Evolutionary conservation across 2,888 invertebrate species (phyloP), one percentile per base, ranked within the genome.

Genomic region (Orchesellides sinensis): DNA sequence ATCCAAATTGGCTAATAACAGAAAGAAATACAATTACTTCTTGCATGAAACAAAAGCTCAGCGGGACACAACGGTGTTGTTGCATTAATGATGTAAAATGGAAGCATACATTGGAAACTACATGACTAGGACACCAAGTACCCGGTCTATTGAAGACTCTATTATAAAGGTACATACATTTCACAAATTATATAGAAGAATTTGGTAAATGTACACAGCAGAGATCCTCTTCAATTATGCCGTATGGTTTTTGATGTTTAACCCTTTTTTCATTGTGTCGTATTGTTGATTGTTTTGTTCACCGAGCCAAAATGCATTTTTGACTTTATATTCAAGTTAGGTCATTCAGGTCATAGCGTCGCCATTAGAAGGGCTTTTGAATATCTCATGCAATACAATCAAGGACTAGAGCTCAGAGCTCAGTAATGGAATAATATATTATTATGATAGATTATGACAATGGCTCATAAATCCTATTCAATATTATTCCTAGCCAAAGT

Each of bases 91-190:
- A n/a, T n/a, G n/a, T n/a, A n/a, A n/a, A n/a, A 82, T 82, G 82
- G 83, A 78, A 29, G 65, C 79, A 49, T 66, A 80, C 47, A 63
- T 80, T 40, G 73, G 83, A 32, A 77, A 73, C 73, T 78, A 83
- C 35, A 66, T 83, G 66, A 68, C 78, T 23, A 49, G 78, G 19
- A 56, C 66, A 17, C 83, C 78, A 19, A 79, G 61, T 52, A 73
- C 83, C 45, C 78, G 83, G 19, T 78, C 73, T 23, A 83, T 83
- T 40, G 83, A 83, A 27, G 83, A 83, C 52, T 79, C 83, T 21
- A 83, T 83, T 45, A 59, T 83, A 35, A 83, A 83, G 83, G 83
- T 83, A 70, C 47, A 29, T 40, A 40, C 40, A 14, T 6, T 6
- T 10, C 10, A 32, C 10, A 32, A 6, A 40, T 8, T 40, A 40